These are phyloP conservation scores for Melieria picta DNA, from an alignment of 2,888 invertebrate species.

Conservation along the genomic window DNA sequence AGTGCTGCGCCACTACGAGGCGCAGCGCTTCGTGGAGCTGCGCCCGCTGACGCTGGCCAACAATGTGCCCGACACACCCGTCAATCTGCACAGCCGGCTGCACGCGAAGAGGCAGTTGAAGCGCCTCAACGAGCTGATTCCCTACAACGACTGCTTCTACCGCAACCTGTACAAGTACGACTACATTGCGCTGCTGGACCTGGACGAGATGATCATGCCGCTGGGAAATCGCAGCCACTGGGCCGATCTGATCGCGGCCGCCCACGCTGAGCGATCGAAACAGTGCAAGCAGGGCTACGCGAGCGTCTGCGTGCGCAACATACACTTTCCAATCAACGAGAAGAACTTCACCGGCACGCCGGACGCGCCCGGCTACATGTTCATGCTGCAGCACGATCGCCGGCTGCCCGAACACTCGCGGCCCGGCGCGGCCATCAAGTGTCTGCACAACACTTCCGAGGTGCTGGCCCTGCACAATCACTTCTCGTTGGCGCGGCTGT, in stretches of 20 bases:
- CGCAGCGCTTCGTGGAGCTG: constrained; percentile 74
- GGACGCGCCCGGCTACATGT: constrained; percentile 83
- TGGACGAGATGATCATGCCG: constrained; percentile 95
- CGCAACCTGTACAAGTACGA: constrained; percentile 89
- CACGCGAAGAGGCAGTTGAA: constrained; percentile 88
- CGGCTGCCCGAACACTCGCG: constrained; percentile 87
- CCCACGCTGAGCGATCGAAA: constrained; percentile 70
- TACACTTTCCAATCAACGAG: constrained; percentile 87
- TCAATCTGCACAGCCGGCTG: constrained; percentile 86
- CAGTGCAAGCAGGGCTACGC: constrained; percentile 68
- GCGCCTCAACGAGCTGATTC: constrained; percentile 91
- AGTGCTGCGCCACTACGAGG: constrained; percentile 73
- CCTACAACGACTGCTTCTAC: constrained; percentile 95
- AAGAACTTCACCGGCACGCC: constrained; percentile 69
- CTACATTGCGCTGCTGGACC: constrained; percentile 87
- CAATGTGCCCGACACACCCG: constrained; percentile 85
- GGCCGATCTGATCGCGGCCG: constrained; percentile 78
- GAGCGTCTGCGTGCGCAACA: constrained; percentile 87
- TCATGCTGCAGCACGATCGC: constrained; percentile 92
- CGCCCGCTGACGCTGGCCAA: constrained; percentile 85
- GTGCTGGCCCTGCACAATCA: constrained; percentile 91
- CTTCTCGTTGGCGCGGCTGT: constrained; percentile 85
- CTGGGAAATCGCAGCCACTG: constrained; percentile 74
- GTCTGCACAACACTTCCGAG: constrained; percentile 89
- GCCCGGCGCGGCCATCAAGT: constrained; percentile 88